Base-by-base conservation (phyloP, 2,113 vertebrate species). In the Eidolon helvum region DNA sequence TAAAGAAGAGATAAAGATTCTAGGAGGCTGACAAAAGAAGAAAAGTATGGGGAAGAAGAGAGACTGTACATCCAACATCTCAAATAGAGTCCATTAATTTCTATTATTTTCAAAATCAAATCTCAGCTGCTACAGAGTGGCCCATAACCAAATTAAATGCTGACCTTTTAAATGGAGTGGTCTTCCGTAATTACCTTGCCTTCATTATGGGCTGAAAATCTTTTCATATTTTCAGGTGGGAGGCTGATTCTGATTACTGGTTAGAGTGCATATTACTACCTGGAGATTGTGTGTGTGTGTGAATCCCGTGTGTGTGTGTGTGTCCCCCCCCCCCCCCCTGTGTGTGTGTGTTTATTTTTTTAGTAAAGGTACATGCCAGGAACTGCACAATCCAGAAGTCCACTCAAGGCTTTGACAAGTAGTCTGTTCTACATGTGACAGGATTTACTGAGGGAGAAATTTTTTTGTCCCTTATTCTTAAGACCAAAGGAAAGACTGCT, bases 351-450 rank as follows among this genome's bases (percentile, higher is more conserved):
- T 16, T 45, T 35, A 77, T 91, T 96, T 95, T 14, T 43, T 15
- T 92, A 24, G 28, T 10, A 61, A 68, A 90, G 26, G 35, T 77
- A 96, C 90, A 61, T 9, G 92, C 68, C 69, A 14, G 92, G 8
- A 87, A 40, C 26, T 8, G 28, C 28, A 83, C 18, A 79, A 90
- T 28, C 38, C 28, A 96, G 85, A 97, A 18, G 74, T 94, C 50
- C 77, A 43, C 65, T 98, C 43, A 21, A 93, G 71, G 33, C 24
- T 74, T 93, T 89, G n/a, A 80, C 87, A 92, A 68, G 30, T 24
- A 95, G 65, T 50, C 93, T 77, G 79, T 89, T 93, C 57, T 84
- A 84, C 86, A 75, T 53, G 53, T 79, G 94, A 96, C 84, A 90
- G 45, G 45, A 75, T 71, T 94, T 79, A 85, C 14, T 77, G 74